Evolutionary conservation across 2,888 invertebrate species (phyloP).

Genomic region (Bombylius major): DNA sequence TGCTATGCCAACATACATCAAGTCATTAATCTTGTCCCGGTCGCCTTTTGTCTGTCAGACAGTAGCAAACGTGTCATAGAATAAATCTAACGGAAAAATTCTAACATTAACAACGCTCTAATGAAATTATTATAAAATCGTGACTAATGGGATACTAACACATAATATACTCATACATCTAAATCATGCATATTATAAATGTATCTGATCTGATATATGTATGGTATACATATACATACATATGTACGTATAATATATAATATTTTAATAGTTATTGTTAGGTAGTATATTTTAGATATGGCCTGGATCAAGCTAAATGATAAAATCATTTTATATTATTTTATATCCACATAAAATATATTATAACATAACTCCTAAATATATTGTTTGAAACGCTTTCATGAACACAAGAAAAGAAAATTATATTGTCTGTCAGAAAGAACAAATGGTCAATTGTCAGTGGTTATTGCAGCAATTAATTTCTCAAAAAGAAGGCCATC

Average conservation of each 20-base stretch:
- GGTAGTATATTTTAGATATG: too few species aligned
- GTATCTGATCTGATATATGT: too few species aligned
- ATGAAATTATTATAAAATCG: conserved; percentile 12
- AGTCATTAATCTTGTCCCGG: background rate
- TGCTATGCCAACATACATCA: background rate
- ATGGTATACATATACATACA: too few species aligned
- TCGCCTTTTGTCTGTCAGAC: background rate
- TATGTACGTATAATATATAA: too few species aligned
- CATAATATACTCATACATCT: conserved; percentile 14
- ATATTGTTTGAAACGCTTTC: conserved; percentile 1
- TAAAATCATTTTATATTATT: too few species aligned
- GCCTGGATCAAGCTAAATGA: too few species aligned
- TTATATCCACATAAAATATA: too few species aligned
- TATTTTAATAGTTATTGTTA: too few species aligned
- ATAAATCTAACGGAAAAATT: conserved; percentile 8
- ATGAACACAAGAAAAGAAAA: background rate
- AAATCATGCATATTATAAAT: background rate
- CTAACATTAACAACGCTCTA: conserved; percentile 2
- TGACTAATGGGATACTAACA: conserved; percentile 15
- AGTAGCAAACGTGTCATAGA: conserved; percentile 2
- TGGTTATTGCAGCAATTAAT: conserved; percentile 8
- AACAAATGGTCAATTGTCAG: conserved; percentile 9
- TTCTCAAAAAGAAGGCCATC: conserved; percentile 1
- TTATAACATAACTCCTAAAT: too few species aligned
- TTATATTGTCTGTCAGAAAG: conserved; percentile 2